Evolutionary conservation across 2,113 vertebrate genomes (phyloP).

Genomic region (Maccullochella peelii): DNA sequence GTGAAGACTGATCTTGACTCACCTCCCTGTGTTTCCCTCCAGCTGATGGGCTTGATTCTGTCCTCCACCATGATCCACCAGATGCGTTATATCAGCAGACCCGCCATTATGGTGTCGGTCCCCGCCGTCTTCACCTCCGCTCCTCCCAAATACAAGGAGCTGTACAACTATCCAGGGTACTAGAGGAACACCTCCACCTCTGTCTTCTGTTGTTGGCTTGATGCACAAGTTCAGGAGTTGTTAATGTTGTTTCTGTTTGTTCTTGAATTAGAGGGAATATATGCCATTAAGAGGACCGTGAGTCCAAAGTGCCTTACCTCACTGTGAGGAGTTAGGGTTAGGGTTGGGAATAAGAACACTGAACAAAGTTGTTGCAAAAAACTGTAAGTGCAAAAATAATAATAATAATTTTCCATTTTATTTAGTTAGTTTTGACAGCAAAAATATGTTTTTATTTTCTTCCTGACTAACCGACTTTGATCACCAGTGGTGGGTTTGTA

Average conservation of each 20-base stretch:
- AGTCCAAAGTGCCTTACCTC: conserved; percentile 9
- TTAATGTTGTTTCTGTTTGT: not conserved
- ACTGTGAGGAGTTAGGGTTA: not conserved
- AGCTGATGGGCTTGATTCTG: conserved; percentile 68
- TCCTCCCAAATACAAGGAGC: conserved; percentile 69
- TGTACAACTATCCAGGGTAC: conserved; percentile 46
- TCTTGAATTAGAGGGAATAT: not conserved
- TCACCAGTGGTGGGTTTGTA: too few species aligned
- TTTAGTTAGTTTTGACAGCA: too few species aligned
- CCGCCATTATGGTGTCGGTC: conserved; percentile 27
- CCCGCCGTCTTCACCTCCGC: conserved; percentile 36
- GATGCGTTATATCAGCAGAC: conserved; percentile 11
- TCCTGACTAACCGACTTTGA: too few species aligned
- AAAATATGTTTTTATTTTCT: too few species aligned
- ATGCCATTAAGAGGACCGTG: not conserved
- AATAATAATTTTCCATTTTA: too few species aligned
- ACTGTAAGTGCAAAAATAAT: too few species aligned
- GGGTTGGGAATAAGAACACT: too few species aligned
- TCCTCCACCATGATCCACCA: conserved; percentile 71
- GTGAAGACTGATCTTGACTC: not conserved
- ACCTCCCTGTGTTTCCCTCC: not conserved
- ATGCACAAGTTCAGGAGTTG: not conserved
- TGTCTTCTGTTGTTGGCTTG: not conserved
- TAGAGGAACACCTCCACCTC: not conserved
- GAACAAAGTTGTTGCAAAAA: too few species aligned